phyloP scores from a whole-genome alignment of 1,140 invertebrate genomes.

The Brachionus manjavacas region DNA sequence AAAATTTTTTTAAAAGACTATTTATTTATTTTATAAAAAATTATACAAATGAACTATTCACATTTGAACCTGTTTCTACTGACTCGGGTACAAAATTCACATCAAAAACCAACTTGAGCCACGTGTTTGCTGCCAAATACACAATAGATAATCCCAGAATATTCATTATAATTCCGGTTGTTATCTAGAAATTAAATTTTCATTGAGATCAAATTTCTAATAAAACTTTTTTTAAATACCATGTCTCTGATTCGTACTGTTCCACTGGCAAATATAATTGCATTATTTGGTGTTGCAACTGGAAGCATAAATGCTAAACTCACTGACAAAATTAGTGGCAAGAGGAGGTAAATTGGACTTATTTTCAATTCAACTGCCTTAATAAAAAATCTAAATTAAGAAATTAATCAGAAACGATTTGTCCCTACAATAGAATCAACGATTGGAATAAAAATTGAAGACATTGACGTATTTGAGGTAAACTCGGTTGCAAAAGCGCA shows the following conservation, averaged over 20 bases:
- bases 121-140: constrained; percentile 67
- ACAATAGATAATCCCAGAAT: constrained; percentile 68
- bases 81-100: not conserved
- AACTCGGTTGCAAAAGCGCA: constrained; percentile 37
- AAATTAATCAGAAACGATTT: not conserved
- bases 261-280: constrained; percentile 35
- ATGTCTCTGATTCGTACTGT: constrained; percentile 37
- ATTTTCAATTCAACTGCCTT: constrained; percentile 34
- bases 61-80: not conserved
- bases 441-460: constrained; percentile 41
- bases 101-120: constrained; percentile 46
- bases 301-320: constrained; percentile 40
- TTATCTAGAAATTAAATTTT: constrained; percentile 53
- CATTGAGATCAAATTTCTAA: not conserved
- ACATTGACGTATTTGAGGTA: constrained; percentile 40
- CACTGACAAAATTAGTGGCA: constrained; percentile 22
- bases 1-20: no score
- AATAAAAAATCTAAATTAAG: not conserved
- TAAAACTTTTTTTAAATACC: not conserved
- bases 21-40: not conserved
- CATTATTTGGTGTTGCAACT: constrained; percentile 40
- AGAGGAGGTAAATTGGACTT: constrained; percentile 12
- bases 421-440: constrained; percentile 26
- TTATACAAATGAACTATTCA: not conserved
- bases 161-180: constrained; percentile 73